These are phyloP conservation scores for Teleiodes luculella DNA, from an alignment of 2,888 invertebrate genomes.

Conservation along the genomic window DNA sequence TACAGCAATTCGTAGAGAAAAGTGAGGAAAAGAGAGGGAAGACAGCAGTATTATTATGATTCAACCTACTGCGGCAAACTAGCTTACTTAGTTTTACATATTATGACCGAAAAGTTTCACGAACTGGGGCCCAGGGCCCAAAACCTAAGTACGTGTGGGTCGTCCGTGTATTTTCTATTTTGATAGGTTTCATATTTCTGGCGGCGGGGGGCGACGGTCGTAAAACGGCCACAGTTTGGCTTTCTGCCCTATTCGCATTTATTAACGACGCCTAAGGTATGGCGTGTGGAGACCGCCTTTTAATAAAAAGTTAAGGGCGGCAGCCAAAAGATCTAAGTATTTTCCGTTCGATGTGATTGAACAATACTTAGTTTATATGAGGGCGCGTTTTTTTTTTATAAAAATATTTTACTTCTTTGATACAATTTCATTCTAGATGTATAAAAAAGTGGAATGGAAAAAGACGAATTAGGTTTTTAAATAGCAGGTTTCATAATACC, in stretches of 20 bases:
- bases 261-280: conserved; percentile 21
- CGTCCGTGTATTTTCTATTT: conserved; percentile 49
- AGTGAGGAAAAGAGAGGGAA: no score
- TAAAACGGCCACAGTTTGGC: conserved; percentile 52
- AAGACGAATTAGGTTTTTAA: no score
- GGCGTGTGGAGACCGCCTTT: conserved; percentile 18
- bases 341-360: background rate
- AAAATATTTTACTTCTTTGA: no score
- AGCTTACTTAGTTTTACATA: no score
- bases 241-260: conserved; percentile 43
- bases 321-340: conserved; percentile 2
- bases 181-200: conserved; percentile 63
- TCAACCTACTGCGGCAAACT: no score
- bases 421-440: no score
- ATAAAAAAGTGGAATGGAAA: no score
- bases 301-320: conserved; percentile 34
- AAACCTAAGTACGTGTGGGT: background rate
- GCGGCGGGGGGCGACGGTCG: conserved; percentile 50
- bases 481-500: no score
- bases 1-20: no score
- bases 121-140: background rate
- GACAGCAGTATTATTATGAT: no score
- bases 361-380: no score
- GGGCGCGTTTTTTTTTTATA: no score
- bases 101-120: background rate